A percentile compares a stretch with the other conserved stretches of the same genome.
phyloP scores from a whole-genome alignment of 2,797 vertebrate genomes.

The Glyptemys insculpta region DNA sequence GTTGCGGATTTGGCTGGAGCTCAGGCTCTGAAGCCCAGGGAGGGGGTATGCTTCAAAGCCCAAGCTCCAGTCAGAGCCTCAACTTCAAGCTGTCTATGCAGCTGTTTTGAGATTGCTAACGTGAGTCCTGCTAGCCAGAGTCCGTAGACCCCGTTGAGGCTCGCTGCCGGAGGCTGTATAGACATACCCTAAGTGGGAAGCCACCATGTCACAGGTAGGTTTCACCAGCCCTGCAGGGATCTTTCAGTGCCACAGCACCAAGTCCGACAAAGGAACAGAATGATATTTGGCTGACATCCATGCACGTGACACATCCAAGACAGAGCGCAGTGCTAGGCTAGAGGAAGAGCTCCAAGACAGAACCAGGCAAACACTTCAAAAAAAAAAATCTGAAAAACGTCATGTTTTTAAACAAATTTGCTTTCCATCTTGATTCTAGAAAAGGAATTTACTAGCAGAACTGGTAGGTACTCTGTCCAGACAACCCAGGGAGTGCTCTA shows the following conservation, averaged over 20 bases:
- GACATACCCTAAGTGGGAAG: not conserved
- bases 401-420: not conserved
- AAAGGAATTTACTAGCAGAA: not conserved
- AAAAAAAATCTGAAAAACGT: no score
- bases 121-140: not conserved
- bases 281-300: rapidly evolving
- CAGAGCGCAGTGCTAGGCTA: rapidly evolving
- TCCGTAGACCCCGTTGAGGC: not conserved
- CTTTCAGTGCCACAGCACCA: not conserved
- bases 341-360: no score
- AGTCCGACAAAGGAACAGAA: not conserved
- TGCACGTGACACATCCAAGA: not conserved
- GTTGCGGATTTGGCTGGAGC: not conserved
- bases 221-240: not conserved
- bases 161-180: not conserved
- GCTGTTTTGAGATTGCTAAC: not conserved
- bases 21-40: not conserved
- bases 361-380: no score
- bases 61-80: not conserved
- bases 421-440: not conserved
- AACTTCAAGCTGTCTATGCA: not conserved
- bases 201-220: not conserved
- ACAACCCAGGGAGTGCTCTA: not conserved
- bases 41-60: not conserved
- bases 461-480: not conserved